Evolutionary conservation across 2,797 vertebrate species (phyloP), one percentile per base, ranked within the genome.

Genomic region (Hipposideros larvatus): DNA sequence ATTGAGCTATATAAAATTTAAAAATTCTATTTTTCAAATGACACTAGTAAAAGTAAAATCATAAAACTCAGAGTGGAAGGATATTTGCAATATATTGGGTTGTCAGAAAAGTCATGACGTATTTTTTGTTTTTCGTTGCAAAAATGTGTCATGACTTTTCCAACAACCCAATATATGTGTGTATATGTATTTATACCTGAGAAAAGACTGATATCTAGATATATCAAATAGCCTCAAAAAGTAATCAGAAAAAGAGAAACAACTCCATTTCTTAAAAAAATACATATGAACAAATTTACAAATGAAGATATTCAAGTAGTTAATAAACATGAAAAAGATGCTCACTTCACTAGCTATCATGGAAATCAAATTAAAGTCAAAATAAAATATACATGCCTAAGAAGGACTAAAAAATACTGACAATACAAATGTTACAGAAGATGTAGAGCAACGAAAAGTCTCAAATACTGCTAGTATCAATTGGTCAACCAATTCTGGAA

Each of bases 311-410:
- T 57, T 70, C n/a, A 83, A 92, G 28, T 26, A 77, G 46, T 70
- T n/a, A 88, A 84, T 63, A 90, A 82, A 96, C 46, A 90, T 16
- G n/a, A 86, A 70, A 11, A 78, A 51, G n/a, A 57, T 57, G 24
- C 4, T 87, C 46, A 65, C 71, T 65, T 89, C 65, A 70, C 55
- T 77, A 71, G 34, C 70, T 93, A 90, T 14, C 74, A 87, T 22
- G 19, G 31, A 75, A 82, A 92, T 75, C n/a, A 87, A 77, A 85
- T 43, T 48, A 46, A 92, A 92, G 46, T 37, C 18, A 78, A 96
- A 74, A 74, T 9, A 43, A 89, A 75, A 73, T 74, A 92, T 31
- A 79, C 8, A 75, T n/a, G 26, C 18, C 37, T 43, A 82, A 80
- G 51, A 90, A 83, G 65, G n/a, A 55, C 55, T 59, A 59, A 83